phyloP scores from a whole-genome alignment of 2,888 invertebrate genomes.

The Pseudolycoriella hygida region DNA sequence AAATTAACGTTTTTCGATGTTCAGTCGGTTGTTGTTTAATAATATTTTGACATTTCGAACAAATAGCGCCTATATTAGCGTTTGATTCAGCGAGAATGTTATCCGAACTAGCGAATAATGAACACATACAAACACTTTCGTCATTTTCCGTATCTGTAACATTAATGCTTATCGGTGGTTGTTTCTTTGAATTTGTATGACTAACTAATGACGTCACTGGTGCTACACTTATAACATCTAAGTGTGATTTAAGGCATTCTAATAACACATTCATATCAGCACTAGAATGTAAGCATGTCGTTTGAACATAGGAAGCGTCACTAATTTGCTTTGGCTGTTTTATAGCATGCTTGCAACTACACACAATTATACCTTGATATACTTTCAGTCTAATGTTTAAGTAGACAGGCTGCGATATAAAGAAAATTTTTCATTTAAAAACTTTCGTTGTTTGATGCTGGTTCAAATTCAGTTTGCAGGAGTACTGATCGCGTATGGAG shows the following conservation, averaged over 20 bases:
- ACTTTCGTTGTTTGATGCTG: not conserved
- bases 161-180: constrained; percentile 28
- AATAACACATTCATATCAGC: constrained; percentile 15
- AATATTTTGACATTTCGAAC: constrained; percentile 22
- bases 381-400: constrained; percentile 48
- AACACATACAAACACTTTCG: constrained; percentile 21
- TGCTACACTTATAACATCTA: not conserved
- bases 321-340: not conserved
- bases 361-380: constrained; percentile 59
- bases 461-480: not conserved
- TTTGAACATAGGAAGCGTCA: not conserved
- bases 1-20: constrained; percentile 21
- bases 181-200: constrained; percentile 7
- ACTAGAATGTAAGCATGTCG: constrained; percentile 15
- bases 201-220: not conserved
- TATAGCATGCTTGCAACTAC: constrained; percentile 34
- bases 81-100: constrained; percentile 7
- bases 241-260: constrained; percentile 14
- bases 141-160: constrained; percentile 33
- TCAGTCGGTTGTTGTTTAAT: constrained; percentile 19
- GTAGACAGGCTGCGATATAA: constrained; percentile 52
- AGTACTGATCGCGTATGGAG: no score
- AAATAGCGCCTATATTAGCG: constrained; percentile 15
- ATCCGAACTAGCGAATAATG: constrained; percentile 10
- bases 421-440: constrained; percentile 6